Evolutionary conservation across 2,113 vertebrate species (phyloP).

Genomic region (Ariopsis seemanni): DNA sequence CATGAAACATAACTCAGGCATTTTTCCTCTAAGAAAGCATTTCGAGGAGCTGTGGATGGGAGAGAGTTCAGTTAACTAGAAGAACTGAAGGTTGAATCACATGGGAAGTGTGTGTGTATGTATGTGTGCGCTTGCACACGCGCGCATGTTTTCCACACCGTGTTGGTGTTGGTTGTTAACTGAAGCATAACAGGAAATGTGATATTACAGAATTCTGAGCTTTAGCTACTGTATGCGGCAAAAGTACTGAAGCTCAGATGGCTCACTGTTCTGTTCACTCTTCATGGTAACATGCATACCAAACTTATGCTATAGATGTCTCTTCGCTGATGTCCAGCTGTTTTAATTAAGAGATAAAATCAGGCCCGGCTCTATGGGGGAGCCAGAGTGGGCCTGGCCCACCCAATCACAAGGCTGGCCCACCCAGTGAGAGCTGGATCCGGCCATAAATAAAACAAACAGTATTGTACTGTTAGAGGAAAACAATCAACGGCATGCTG

Average conservation of each 20-base stretch:
- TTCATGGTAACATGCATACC: neutral
- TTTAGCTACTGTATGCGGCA: constrained; percentile 38
- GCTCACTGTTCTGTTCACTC: neutral
- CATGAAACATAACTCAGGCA: constrained; percentile 30
- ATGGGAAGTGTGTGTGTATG: neutral
- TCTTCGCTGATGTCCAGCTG: neutral
- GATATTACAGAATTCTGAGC: neutral
- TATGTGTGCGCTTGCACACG: neutral
- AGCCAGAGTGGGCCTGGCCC: too few relatives aligned
- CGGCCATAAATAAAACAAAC: neutral
- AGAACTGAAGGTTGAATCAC: constrained; percentile 7
- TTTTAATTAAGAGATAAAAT: neutral
- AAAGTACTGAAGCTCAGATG: neutral
- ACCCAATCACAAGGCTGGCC: too few relatives aligned
- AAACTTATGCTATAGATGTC: neutral
- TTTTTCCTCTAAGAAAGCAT: constrained; percentile 36
- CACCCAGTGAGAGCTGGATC: too few relatives aligned
- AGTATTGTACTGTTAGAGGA: neutral
- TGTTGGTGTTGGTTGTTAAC: constrained; percentile 28
- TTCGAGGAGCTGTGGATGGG: constrained; percentile 16
- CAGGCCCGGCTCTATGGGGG: too few relatives aligned
- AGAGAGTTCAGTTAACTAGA: constrained; percentile 32
- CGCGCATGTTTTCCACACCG: constrained; percentile 3
- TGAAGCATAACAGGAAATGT: constrained; percentile 23
- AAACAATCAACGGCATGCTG: neutral